These are phyloP conservation scores for Leucophenga montana DNA, from an alignment of 2,888 invertebrate species.

Conservation along the genomic window DNA sequence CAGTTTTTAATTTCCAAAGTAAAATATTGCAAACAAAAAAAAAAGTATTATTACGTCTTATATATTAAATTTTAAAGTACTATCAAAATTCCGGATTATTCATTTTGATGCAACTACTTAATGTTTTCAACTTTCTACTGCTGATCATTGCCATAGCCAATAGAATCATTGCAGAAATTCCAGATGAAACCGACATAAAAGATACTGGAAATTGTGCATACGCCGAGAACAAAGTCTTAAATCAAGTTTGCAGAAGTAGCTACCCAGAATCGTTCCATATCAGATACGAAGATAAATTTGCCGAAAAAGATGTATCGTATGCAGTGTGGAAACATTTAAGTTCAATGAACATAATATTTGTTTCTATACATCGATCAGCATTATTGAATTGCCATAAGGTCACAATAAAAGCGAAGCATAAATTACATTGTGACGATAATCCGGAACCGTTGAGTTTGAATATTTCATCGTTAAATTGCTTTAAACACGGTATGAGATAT, in stretches of 20 bases:
- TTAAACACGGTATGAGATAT: not conserved
- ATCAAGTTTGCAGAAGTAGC: not conserved
- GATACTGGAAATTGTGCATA: slow-evolving; percentile 28
- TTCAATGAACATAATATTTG: not conserved
- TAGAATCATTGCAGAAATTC: too few relatives aligned
- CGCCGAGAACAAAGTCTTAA: not conserved
- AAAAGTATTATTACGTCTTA: too few relatives aligned
- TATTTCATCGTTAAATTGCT: slow-evolving; percentile 22
- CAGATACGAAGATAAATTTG: slow-evolving; percentile 17
- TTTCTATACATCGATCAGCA: slow-evolving; percentile 15
- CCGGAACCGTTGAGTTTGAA: slow-evolving; percentile 6
- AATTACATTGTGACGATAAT: not conserved
- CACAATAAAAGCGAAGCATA: not conserved
- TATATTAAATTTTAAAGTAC: too few relatives aligned
- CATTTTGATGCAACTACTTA: too few relatives aligned
- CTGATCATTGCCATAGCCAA: too few relatives aligned
- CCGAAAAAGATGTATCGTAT: slow-evolving; percentile 4
- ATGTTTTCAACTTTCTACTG: too few relatives aligned
- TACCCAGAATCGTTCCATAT: not conserved
- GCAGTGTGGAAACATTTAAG: not conserved
- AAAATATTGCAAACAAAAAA: too few relatives aligned
- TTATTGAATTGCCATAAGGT: slow-evolving; percentile 5
- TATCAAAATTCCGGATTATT: too few relatives aligned
- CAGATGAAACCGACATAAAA: not conserved
- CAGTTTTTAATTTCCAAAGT: too few relatives aligned